Evolutionary conservation across 2,113 vertebrate species (phyloP).

Genomic region (Myiopsitta monachus): DNA sequence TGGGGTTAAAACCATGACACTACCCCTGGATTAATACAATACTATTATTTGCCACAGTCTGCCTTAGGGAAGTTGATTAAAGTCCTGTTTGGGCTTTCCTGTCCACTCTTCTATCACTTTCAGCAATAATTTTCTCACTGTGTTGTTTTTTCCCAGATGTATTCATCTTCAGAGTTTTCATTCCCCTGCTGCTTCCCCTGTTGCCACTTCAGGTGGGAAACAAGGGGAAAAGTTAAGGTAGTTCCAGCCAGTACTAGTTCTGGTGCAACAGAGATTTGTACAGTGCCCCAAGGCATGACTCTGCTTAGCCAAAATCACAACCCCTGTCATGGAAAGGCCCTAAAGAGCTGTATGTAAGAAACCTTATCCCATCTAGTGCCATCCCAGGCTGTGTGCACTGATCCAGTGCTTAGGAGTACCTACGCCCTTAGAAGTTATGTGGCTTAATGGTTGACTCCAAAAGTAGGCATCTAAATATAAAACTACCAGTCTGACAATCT

Average conservation of each 20-base stretch:
- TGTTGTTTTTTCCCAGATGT: neutral
- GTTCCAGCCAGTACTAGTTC: neutral
- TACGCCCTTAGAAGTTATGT: neutral
- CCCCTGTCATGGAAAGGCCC: neutral
- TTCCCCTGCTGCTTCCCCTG: neutral
- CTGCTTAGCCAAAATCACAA: neutral
- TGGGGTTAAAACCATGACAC: neutral
- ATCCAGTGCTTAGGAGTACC: neutral
- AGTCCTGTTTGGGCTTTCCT: neutral
- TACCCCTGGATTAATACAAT: neutral
- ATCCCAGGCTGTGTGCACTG: neutral
- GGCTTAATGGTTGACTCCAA: neutral
- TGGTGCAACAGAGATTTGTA: neutral
- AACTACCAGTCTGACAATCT: neutral
- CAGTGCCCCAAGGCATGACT: neutral
- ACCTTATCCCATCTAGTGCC: neutral
- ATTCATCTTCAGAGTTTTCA: neutral
- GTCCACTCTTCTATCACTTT: neutral
- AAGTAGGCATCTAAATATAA: neutral
- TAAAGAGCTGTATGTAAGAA: neutral
- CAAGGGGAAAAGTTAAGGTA: neutral
- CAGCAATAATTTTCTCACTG: neutral
- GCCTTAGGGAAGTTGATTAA: neutral
- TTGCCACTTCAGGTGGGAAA: neutral
- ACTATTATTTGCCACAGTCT: neutral